phyloP scores from a whole-genome alignment of 2,888 invertebrate species.

The Torymus auratus region DNA sequence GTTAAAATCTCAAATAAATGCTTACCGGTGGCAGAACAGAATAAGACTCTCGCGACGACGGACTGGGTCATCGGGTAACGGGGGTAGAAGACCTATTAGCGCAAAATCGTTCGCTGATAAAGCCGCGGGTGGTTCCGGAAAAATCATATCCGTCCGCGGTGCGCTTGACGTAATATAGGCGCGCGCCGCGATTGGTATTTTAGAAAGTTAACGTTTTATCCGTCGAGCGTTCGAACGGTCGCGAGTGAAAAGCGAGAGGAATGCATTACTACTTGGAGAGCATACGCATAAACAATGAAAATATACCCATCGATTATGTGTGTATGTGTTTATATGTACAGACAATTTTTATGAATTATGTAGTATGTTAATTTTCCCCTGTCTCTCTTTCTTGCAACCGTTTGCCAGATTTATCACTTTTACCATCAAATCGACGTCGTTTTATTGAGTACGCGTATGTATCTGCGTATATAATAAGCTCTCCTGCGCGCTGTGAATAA shows the following conservation, averaged over 20 bases:
- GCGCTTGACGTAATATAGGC: too few relatives aligned
- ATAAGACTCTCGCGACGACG: neutral
- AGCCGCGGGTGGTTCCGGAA: slow-evolving; percentile 59
- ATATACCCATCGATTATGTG: too few relatives aligned
- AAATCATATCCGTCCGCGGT: slow-evolving; percentile 65
- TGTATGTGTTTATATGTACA: too few relatives aligned
- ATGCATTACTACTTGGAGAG: neutral
- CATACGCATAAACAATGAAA: too few relatives aligned
- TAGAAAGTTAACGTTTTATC: too few relatives aligned
- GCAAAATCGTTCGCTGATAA: slow-evolving; percentile 35
- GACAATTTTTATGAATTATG: neutral
- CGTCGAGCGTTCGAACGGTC: too few relatives aligned
- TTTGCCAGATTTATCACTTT: slow-evolving; percentile 2
- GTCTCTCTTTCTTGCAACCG: neutral
- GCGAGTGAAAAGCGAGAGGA: neutral
- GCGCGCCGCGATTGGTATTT: too few relatives aligned
- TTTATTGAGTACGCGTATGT: slow-evolving; percentile 5
- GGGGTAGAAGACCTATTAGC: slow-evolving; percentile 37
- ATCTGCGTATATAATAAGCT: too few relatives aligned
- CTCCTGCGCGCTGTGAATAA: neutral
- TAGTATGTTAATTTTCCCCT: slow-evolving; percentile 21
- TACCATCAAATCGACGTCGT: neutral
- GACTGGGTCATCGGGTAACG: slow-evolving; percentile 64
- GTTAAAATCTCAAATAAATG: too few relatives aligned
- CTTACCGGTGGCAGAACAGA: too few relatives aligned